Percentiles rank a stretch among this genome's conserved stretches.
Conservation (phyloP, 2,888 invertebrate species). For the Acleris emargana region DNA sequence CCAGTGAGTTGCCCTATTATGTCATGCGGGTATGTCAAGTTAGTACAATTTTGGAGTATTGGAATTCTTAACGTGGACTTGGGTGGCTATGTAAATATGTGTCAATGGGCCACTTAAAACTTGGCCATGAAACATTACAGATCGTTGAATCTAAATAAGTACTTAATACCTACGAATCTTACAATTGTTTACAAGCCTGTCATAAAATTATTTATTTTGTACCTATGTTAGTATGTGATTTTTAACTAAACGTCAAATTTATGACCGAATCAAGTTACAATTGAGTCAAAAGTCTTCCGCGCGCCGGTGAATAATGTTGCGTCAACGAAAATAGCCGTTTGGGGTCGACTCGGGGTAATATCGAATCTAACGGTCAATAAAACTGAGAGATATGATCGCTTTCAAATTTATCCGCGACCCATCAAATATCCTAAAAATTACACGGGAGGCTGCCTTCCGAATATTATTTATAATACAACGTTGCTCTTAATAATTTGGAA, state of each 20-base stretch:
- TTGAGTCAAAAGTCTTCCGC: slow-evolving; percentile 38
- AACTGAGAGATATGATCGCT: slow-evolving; percentile 63
- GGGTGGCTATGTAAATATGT: no score
- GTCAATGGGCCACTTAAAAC: no score
- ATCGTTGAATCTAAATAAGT: no score
- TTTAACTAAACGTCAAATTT: slow-evolving; percentile 24
- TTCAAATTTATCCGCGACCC: slow-evolving; percentile 59
- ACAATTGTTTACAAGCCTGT: neutral
- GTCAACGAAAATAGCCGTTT: slow-evolving; percentile 45
- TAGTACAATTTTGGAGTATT: neutral
- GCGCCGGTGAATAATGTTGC: slow-evolving; percentile 45
- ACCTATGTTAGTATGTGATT: neutral
- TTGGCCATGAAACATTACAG: no score
- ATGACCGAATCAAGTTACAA: slow-evolving; percentile 37
- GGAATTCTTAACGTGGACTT: neutral
- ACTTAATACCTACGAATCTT: no score
- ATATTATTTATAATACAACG: slow-evolving; percentile 19
- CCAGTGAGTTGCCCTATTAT: no score
- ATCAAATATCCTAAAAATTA: slow-evolving; percentile 59
- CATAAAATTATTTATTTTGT: no score
- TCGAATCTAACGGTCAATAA: slow-evolving; percentile 67
- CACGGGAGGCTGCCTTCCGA: slow-evolving; percentile 46
- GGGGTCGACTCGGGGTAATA: slow-evolving; percentile 49
- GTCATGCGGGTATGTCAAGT: no score
- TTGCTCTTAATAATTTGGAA: no score